phyloP scores from a whole-genome alignment of 1,140 invertebrate species.

The Monomorium pharaonis region DNA sequence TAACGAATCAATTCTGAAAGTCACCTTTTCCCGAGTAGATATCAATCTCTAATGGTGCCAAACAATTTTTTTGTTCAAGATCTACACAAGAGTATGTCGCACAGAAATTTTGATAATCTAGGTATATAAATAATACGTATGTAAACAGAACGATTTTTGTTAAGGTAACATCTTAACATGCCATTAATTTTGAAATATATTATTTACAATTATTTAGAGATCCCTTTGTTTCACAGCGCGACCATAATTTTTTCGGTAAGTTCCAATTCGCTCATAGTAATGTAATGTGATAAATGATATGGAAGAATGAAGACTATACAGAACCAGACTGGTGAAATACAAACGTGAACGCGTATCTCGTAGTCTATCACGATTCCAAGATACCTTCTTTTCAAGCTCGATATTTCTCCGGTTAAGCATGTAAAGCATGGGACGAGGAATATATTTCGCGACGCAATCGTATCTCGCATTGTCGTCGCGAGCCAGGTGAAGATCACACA shows the following conservation, averaged over 20 bases:
- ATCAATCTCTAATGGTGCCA: constrained; percentile 12
- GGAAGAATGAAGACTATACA: neutral
- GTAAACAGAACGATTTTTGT: neutral
- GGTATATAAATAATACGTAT: neutral
- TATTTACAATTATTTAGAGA: neutral
- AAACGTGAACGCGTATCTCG: neutral
- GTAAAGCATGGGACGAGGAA: neutral
- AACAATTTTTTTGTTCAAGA: neutral
- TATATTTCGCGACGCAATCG: constrained; percentile 14
- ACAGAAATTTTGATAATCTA: neutral
- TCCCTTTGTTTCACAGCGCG: neutral
- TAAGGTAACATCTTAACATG: neutral
- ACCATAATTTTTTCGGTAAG: neutral
- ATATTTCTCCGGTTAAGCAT: neutral
- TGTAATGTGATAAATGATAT: neutral
- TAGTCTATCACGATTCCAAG: neutral
- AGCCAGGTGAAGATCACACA: constrained; percentile 58
- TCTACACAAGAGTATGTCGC: neutral
- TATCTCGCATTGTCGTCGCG: constrained; percentile 5
- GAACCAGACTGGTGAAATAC: neutral
- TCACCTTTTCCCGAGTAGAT: neutral
- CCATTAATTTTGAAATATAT: neutral
- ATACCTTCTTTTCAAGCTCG: neutral
- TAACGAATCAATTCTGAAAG: constrained; percentile 26
- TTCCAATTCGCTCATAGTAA: neutral